Base-by-base conservation (phyloP, 2,113 vertebrate genomes). In the Heterotilapia buettikoferi region DNA sequence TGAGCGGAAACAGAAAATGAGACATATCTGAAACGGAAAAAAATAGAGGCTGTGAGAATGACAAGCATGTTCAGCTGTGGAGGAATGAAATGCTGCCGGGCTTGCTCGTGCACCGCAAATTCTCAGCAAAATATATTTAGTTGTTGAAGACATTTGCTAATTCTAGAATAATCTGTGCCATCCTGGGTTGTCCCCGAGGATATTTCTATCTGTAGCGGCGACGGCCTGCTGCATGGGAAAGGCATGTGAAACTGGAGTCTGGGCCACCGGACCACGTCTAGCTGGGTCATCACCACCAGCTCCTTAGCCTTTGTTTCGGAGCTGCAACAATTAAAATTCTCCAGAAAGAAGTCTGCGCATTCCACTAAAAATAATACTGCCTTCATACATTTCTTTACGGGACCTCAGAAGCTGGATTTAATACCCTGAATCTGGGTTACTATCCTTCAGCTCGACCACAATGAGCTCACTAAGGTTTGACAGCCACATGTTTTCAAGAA, bases 161-260 rank as follows among this genome's bases (percentile, higher is more conserved):
- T 95, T 96, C 96, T 95, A 92, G 95, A 95, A 94, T 96, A 94
- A 95, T 95, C 94, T 87, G 87, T 84, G 89, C 88, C 83, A 89
- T 94, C 89, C 89, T 89, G 85, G 78, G 90, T 79, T 45, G 82
- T 90, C 95, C 89, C 88, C 31, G 84, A 85, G 88, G 96, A 93
- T 95, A 96, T 96, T 96, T 96, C 91, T 89, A 95, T 96, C 95
- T 88, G 89, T 11, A 92, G 80, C 26, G 85, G 89, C 29, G 86
- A 89, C 59, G 38, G 63, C 71, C 84, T 29, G 71, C 83, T 82
- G 92, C 82, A 84, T 84, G 89, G 81, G 89, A 92, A 92, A 92
- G 95, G 94, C 93, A 96, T 95, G 96, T 92, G 95, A 94, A 94
- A 96, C 92, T 87, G 89, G 85, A 96, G 92, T 88, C 88, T 83